Percentiles rank a stretch among this genome's conserved stretches.
Evolutionary conservation across 2,888 invertebrate genomes (phyloP).

Genomic region (Spodoptera picta): DNA sequence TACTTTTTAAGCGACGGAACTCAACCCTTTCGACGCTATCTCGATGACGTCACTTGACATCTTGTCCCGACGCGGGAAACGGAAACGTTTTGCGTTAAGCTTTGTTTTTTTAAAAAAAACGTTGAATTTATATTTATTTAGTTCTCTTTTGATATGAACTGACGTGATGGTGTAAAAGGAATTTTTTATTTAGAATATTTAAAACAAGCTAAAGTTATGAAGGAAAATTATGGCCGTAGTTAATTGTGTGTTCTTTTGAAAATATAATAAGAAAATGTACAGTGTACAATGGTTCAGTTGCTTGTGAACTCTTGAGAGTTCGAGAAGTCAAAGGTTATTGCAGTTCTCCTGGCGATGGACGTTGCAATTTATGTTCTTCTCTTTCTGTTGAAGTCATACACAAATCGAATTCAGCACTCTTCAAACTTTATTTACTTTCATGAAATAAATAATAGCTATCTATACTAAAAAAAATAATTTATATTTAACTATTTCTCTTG

Average conservation of each 20-base stretch:
- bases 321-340: slow-evolving; percentile 22
- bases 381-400: slow-evolving; percentile 7
- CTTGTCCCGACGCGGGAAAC: slow-evolving; percentile 72
- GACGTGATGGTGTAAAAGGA: slow-evolving; percentile 5
- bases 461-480: no score
- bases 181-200: background rate
- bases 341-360: slow-evolving; percentile 18
- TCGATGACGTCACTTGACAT: slow-evolving; percentile 78
- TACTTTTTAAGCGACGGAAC: slow-evolving; percentile 74
- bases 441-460: no score
- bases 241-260: background rate
- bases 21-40: slow-evolving; percentile 86
- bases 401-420: slow-evolving; percentile 8
- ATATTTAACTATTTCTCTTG: no score
- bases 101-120: slow-evolving; percentile 56
- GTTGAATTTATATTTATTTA: slow-evolving; percentile 43
- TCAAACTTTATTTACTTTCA: background rate
- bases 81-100: slow-evolving; percentile 67
- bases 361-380: slow-evolving; percentile 19
- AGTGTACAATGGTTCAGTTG: background rate
- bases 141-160: slow-evolving; percentile 25
- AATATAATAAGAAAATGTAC: slow-evolving; percentile 3
- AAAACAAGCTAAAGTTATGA: background rate
- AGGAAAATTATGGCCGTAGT: background rate
- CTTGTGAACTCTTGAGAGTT: slow-evolving; percentile 2